These are phyloP conservation scores for Abrostola tripartita DNA, from an alignment of 2,888 invertebrate genomes.

Conservation along the genomic window DNA sequence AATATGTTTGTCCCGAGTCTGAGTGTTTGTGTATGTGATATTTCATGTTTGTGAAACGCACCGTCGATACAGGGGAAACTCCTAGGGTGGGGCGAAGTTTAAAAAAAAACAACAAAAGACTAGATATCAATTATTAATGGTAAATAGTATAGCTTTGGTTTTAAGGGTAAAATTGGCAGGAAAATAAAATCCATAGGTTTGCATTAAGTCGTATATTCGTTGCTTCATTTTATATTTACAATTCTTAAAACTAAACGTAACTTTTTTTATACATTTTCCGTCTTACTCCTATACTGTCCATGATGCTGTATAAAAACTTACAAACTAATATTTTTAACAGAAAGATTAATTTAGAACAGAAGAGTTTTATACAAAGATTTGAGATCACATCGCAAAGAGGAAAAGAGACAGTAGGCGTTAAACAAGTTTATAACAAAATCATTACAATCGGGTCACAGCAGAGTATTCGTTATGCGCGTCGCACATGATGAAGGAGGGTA, in stretches of 20 bases:
- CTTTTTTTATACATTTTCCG: conserved; percentile 75
- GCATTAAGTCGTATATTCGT: conserved; percentile 78
- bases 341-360: conserved; percentile 58
- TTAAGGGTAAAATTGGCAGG: neutral
- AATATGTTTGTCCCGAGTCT: too few relatives aligned
- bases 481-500: conserved; percentile 56
- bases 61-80: too few relatives aligned
- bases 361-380: conserved; percentile 66
- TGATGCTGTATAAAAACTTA: conserved; percentile 70
- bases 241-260: conserved; percentile 72
- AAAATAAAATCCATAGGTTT: conserved; percentile 20
- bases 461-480: conserved; percentile 54
- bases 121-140: too few relatives aligned
- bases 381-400: conserved; percentile 64
- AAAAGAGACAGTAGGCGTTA: conserved; percentile 53
- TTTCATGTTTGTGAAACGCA: too few relatives aligned
- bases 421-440: conserved; percentile 50
- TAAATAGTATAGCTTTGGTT: neutral
- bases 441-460: conserved; percentile 69
- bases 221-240: conserved; percentile 81
- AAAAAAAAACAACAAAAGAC: too few relatives aligned
- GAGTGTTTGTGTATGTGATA: too few relatives aligned
- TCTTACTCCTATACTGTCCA: conserved; percentile 81
- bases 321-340: conserved; percentile 57
- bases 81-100: too few relatives aligned